Base-by-base conservation (phyloP, 2,797 vertebrate genomes). In the Kryptolebias ocellatus region DNA sequence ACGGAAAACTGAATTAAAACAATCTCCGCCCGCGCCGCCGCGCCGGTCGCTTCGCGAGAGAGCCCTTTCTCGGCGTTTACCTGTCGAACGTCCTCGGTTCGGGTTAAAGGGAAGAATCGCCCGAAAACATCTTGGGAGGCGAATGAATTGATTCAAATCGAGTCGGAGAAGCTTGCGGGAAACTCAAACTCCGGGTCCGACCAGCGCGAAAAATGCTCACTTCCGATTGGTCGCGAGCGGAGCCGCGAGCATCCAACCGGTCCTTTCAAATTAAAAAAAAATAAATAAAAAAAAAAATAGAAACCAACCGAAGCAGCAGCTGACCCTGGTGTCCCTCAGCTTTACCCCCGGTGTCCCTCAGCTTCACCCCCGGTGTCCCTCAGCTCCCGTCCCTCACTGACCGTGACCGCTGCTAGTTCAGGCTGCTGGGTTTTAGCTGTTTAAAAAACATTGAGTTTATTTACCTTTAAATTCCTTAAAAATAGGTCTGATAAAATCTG, bases 131-230 rank as follows among this genome's bases (percentile, higher is more conserved):
- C 80, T 84, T 77, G 74, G 74, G 74, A 79, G 71, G 67, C 62
- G 74, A 44, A 79, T 66, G 80, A 69, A 83, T 92, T 92, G 88
- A 90, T 92, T 90, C 87, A 92, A 90, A 80, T 75, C 85, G 80
- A 87, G 72, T 74, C 78, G 78, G 88, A 80, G 87, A 80, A 86
- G 91, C 92, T 93, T 92, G 92, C 91, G 92, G 92, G 93, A 87
- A 92, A 91, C 88, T 92, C 90, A 94, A 94, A 93, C 92, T 90
- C 82, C 86, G 73, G 91, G 92, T 92, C 92, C 94, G 89, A 95
- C 94, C 96, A 97, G 96, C 96, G 96, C 96, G 95, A 98, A 97
- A 97, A 98, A 96, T 95, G 91, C 94, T 92, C 82, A 93, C 87
- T 94, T 93, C 94, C 92, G 95, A 97, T 98, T 97, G 96, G 96